Evolutionary conservation across 1,140 invertebrate genomes (phyloP).

Genomic region (Telenomus remus): DNA sequence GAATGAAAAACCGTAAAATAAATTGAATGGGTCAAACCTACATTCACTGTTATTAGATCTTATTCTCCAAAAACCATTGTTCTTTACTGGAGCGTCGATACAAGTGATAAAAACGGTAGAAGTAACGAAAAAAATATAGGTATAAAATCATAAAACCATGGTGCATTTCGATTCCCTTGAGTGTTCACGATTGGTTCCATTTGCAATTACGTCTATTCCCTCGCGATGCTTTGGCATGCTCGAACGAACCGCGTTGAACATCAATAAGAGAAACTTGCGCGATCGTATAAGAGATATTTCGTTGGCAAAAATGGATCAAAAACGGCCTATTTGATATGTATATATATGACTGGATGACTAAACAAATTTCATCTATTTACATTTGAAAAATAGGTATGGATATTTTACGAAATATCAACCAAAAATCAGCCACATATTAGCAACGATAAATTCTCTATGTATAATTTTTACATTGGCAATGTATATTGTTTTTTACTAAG

Average conservation of each 20-base stretch:
- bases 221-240: constrained; percentile 45
- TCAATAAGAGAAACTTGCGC: constrained; percentile 46
- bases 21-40: too few species aligned
- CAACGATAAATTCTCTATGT: too few species aligned
- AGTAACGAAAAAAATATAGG: constrained; percentile 21
- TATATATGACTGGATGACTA: too few species aligned
- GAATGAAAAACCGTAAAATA: too few species aligned
- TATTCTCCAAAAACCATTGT: not conserved
- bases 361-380: too few species aligned
- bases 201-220: constrained; percentile 51
- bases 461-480: too few species aligned
- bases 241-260: constrained; percentile 28
- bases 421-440: too few species aligned
- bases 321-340: not conserved
- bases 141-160: constrained; percentile 37
- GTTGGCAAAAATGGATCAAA: constrained; percentile 8
- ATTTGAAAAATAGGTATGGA: too few species aligned
- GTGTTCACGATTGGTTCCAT: constrained; percentile 47
- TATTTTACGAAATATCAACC: too few species aligned
- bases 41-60: too few species aligned
- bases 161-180: constrained; percentile 41
- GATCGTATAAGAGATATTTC: constrained; percentile 28
- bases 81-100: constrained; percentile 14
- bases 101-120: constrained; percentile 16
- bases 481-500: too few species aligned